Base-by-base conservation (phyloP, 30 jellyfish, hydroid and myxozoan genomes). In the Rhopilema esculentum region DNA sequence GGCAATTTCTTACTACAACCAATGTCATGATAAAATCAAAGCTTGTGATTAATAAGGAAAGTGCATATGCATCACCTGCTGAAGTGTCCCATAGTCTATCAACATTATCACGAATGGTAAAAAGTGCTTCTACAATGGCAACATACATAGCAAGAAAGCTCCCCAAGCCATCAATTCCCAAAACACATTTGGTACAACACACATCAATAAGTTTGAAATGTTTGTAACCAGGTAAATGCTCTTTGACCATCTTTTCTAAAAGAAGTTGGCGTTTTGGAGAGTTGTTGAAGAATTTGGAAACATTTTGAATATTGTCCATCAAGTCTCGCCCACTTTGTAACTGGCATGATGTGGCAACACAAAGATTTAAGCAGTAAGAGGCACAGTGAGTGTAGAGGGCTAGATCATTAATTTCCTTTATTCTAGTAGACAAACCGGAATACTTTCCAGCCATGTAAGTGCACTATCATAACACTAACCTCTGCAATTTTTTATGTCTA, bases 231-330 rank as follows among this genome's bases (percentile, higher is more conserved):
- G n/a, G n/a, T n/a, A n/a, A n/a, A n/a, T n/a, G n/a, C n/a, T n/a
- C n/a, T n/a, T n/a, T n/a, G n/a, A n/a, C n/a, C n/a, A n/a, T n/a
- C n/a, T n/a, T n/a, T n/a, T n/a, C n/a, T n/a, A n/a, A n/a, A 27
- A 77, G 26, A n/a, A 61, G 20, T 49, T 77, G 88, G 21, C 88
- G 52, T 50, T 77, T 77, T 32, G 88, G 88, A 61, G 88, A 77
- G 12, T 50, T 77, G n/a, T 16, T 77, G 31, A 49, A 40, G 16
- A 75, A 77, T 1, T 77, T 77, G 8, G 88, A 30, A 77, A 77
- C 31, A 1, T 63, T 7, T 63, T 63, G 8, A 27, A 63, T 8
- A 18, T 63, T 63, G 73, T 63, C 73, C 7, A 63, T 63, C 73
- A 63, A 19, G 24, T 63, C 4, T 30, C 24, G n/a, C n/a, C n/a